Base-by-base conservation (phyloP, 2,888 invertebrate species). In the Byasa hedistus region DNA sequence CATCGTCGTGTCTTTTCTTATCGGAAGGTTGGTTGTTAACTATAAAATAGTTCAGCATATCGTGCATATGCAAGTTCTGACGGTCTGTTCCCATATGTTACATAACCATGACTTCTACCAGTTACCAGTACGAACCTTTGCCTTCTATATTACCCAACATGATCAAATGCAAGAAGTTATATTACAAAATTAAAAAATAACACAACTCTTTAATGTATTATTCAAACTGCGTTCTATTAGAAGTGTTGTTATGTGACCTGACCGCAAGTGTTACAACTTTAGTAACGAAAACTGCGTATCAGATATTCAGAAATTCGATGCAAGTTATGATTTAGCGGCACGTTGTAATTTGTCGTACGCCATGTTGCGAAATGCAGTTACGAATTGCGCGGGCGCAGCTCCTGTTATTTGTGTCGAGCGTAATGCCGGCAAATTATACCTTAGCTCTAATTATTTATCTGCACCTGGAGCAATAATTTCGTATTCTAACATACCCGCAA, bases 401-500 rank as follows among this genome's bases (percentile, higher is more conserved):
- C 82, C 86, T 89, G 86, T 87, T 86, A 89, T 90, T 89, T 87
- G 79, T 81, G 75, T 75, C 77, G 73, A 75, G 71, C 75, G 77
- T 89, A 89, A 89, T 90, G 80, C 78, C 79, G 71, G 85, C 78
- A 87, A 91, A 91, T 90, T 91, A 89, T 78, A 89, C 83, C 71
- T 78, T 77, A 74, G 71, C 71, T 73, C 73, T 84, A 86, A 85
- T 87, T 74, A 69, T 71, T 67, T 81, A 83, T 78, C 78, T 76
- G 76, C 78, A 81, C 78, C 75, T 73, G 77, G 71, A 78, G 76
- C 76, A 71, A 76, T 75, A 24, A 76, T 68, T 67, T 66, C 36
- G 57, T 52, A 57, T 56, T 68, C 52, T 66, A 57, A 57, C 65
- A 32, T 10, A 32, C 32, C 32, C 32, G 58, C 59, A 56, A 59